Conservation (phyloP, 2,113 vertebrate species). For the Triplophysa tibetana region DNA sequence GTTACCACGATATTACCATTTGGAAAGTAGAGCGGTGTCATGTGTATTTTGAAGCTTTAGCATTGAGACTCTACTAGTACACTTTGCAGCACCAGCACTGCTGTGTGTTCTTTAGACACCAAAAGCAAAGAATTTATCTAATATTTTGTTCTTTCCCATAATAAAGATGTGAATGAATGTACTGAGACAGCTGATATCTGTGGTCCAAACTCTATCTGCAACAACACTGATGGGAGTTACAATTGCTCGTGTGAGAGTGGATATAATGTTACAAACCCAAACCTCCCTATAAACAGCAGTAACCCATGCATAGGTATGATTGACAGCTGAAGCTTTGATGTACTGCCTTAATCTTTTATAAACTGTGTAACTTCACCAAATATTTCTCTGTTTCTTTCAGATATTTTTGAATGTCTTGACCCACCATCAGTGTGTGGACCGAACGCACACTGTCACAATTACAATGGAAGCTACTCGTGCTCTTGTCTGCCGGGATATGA, state of each 20-base stretch:
- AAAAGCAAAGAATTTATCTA: background rate
- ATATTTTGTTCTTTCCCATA: too few relatives aligned
- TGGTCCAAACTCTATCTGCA: slow-evolving; percentile 13
- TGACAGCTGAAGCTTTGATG: background rate
- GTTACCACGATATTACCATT: too few relatives aligned
- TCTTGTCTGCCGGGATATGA: slow-evolving; percentile 9
- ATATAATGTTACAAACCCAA: slow-evolving; percentile 15
- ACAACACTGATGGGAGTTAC: background rate
- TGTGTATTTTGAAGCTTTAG: too few relatives aligned
- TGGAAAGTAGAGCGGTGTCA: too few relatives aligned
- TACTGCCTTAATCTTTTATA: background rate
- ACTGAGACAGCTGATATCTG: background rate
- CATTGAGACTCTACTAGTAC: too few relatives aligned
- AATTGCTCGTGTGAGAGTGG: slow-evolving; percentile 12
- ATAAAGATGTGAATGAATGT: too few relatives aligned
- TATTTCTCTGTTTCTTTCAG: background rate
- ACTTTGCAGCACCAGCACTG: too few relatives aligned
- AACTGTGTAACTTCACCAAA: background rate
- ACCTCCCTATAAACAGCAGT: background rate
- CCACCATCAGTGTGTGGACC: background rate
- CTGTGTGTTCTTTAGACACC: background rate
- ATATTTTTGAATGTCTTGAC: slow-evolving; percentile 10
- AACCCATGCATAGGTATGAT: slow-evolving; percentile 27
- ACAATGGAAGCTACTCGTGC: background rate
- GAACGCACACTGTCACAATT: background rate